Base-by-base conservation (phyloP, 2,888 invertebrate species). In the Desoria tigrina region DNA sequence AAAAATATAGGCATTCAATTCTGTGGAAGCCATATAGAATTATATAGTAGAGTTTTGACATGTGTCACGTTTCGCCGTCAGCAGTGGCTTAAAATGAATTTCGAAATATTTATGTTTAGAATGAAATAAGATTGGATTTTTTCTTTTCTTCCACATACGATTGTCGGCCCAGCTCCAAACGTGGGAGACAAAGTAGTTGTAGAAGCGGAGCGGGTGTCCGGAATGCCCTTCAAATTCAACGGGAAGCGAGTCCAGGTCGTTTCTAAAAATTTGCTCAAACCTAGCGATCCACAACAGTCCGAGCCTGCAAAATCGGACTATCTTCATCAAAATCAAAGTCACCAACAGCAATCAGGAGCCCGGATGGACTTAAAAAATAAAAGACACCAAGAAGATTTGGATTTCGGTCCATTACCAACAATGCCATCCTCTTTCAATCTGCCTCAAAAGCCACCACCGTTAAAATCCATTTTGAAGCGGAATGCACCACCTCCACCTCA, bases 151-250 rank as follows among this genome's bases (percentile, higher is more conserved):
- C 61, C 79, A 90, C 11, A 92, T 69, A 90, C 92, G 80, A 89
- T 91, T 28, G 92, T 92, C 79, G 94, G 94, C 2, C 84, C 87
- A 0, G 86, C 88, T 78, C 94, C 94, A 0, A 88, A 90, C 78
- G 88, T 93, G 11, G 93, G 93, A 16, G 95, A 96, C 79, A 85
- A 92, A 68, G 96, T 97, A 2, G 84, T 95, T 53, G 95, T 95
- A 0, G 96, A 96, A 82, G 95, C 96, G 0, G 88, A 90, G 14
- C 94, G 86, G 78, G 94, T 93, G 81, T 88, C 91, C 1, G 90
- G 88, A 68, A 94, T 95, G 90, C 95, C 95, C 14, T 96, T 96
- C 80, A 96, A 97, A 79, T 97, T 95, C 95, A 96, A 94, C 81
- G 96, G 96, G 0, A 92, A 92, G 7, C 84, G 94, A 68, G 90